Evolutionary conservation across 2,797 vertebrate genomes (phyloP).

Genomic region (Sebastes minor): DNA sequence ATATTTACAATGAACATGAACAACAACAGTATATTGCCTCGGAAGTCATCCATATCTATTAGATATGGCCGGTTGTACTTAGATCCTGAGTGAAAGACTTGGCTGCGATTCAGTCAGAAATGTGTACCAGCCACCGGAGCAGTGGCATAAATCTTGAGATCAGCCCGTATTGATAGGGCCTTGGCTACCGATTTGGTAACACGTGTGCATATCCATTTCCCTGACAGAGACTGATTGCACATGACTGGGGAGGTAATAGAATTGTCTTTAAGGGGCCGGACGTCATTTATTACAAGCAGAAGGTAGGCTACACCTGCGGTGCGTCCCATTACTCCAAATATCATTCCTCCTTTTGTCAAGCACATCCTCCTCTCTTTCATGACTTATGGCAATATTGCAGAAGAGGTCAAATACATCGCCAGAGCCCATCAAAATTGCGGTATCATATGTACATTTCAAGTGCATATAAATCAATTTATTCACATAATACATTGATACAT

Average conservation of each 20-base stretch:
- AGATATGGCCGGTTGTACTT: conserved; percentile 27
- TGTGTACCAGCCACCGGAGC: conserved; percentile 65
- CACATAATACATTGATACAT: background rate
- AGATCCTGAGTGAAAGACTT: conserved; percentile 48
- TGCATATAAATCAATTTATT: conserved; percentile 1
- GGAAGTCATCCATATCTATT: conserved; percentile 38
- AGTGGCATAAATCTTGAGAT: conserved; percentile 81
- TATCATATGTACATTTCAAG: conserved; percentile 3
- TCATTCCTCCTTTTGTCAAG: conserved; percentile 69
- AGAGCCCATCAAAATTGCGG: conserved; percentile 7
- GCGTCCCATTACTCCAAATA: conserved; percentile 76
- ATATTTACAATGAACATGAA: conserved; percentile 26
- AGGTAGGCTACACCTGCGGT: conserved; percentile 76
- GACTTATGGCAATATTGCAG: conserved; percentile 35
- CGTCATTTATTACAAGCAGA: conserved; percentile 83
- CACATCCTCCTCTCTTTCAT: conserved; percentile 45
- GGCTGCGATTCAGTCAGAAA: conserved; percentile 58
- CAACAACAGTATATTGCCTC: conserved; percentile 12
- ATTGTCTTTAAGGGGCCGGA: conserved; percentile 85
- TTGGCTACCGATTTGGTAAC: conserved; percentile 83
- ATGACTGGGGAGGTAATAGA: conserved; percentile 83
- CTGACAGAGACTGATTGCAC: conserved; percentile 84
- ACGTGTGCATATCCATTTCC: conserved; percentile 83
- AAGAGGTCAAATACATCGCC: conserved; percentile 22
- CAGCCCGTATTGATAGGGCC: conserved; percentile 81